These are phyloP conservation scores for Rhagoletis pomonella DNA, from an alignment of 1,140 invertebrate species.

Conservation along the genomic window DNA sequence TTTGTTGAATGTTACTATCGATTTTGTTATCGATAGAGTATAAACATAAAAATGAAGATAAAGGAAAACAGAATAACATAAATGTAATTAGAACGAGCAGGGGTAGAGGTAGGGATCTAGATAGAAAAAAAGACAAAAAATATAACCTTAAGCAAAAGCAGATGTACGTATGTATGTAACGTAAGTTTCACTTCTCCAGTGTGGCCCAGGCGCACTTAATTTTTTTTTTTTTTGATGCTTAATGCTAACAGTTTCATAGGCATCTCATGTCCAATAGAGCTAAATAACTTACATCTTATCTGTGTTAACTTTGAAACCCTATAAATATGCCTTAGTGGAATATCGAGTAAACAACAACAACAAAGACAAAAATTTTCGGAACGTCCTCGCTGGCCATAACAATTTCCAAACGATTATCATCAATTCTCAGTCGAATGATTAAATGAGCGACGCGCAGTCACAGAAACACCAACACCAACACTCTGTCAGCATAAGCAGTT, in stretches of 20 bases:
- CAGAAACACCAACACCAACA: background rate
- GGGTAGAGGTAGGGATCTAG: no score
- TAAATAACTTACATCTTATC: conserved; percentile 19
- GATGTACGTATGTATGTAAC: no score
- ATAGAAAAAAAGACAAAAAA: no score
- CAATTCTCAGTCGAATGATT: conserved; percentile 30
- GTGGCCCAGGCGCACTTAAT: no score
- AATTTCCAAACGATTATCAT: conserved; percentile 49
- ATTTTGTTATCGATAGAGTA: no score
- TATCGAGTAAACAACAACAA: background rate
- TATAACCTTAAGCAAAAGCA: no score
- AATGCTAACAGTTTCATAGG: background rate
- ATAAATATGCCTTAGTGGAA: background rate
- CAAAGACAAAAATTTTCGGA: background rate
- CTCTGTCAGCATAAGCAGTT: no score
- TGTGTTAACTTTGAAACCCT: background rate
- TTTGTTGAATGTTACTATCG: no score
- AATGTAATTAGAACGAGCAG: no score
- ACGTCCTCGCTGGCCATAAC: conserved; percentile 5
- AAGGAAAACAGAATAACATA: no score
- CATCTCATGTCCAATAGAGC: background rate
- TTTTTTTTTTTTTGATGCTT: background rate
- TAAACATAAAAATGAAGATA: no score
- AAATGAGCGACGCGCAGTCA: conserved; percentile 26
- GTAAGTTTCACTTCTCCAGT: no score